phyloP scores from a whole-genome alignment of 2,797 vertebrate species.

The Pipistrellus kuhlii region DNA sequence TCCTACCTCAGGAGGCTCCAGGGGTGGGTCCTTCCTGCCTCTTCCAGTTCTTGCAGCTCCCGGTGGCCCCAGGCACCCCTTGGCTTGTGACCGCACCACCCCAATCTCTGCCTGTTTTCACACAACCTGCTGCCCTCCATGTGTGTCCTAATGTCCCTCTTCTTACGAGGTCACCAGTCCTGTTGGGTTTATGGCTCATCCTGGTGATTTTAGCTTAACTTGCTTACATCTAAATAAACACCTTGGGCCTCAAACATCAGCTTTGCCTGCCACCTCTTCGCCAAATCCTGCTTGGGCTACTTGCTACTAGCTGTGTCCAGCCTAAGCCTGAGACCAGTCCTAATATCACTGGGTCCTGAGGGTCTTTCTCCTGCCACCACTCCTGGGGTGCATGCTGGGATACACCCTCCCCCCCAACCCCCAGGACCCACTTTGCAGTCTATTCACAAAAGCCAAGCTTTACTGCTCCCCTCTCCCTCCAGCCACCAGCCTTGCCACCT shows the following conservation, averaged over 20 bases:
- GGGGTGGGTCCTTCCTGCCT: not conserved
- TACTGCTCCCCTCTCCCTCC: not conserved
- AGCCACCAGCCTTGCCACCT: not conserved
- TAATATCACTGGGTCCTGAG: rapidly evolving
- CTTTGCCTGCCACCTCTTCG: no score
- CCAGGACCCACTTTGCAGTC: not conserved
- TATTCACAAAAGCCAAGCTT: no score
- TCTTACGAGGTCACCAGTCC: not conserved
- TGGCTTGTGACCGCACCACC: not conserved
- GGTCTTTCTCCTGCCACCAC: not conserved
- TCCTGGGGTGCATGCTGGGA: not conserved
- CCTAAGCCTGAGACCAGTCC: not conserved
- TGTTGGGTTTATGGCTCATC: rapidly evolving
- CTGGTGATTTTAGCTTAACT: no score
- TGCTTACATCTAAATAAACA: not conserved
- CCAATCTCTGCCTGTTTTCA: rapidly evolving
- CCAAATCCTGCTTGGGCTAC: not conserved
- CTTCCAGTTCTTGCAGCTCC: not conserved
- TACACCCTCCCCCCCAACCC: rapidly evolving
- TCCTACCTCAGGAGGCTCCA: rapidly evolving
- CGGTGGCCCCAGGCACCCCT: not conserved
- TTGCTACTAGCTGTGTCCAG: rapidly evolving
- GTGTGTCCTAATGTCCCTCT: not conserved
- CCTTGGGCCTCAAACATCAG: rapidly evolving
- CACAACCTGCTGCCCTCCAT: not conserved